These are phyloP conservation scores for Amphimallon solstitiale DNA, from an alignment of 2,888 invertebrate genomes.

Conservation along the genomic window DNA sequence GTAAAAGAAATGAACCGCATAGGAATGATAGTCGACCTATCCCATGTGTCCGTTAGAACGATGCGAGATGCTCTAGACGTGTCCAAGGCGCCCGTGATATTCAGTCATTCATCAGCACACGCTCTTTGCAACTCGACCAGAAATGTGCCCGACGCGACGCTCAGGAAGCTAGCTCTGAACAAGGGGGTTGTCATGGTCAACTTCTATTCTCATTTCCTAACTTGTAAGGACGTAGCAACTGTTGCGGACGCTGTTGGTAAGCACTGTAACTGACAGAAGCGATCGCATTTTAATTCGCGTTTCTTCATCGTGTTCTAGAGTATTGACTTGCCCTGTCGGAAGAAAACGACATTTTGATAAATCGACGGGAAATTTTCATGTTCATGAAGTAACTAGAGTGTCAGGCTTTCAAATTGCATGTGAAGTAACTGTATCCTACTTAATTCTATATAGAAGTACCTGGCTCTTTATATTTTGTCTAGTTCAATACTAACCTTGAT, in stretches of 20 bases:
- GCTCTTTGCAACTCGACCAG: constrained; percentile 83
- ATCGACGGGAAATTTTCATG: not conserved
- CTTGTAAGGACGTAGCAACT: constrained; percentile 78
- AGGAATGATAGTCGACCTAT: constrained; percentile 88
- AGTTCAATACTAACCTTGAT: too few species aligned
- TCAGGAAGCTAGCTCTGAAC: constrained; percentile 78
- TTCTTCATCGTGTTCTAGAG: not conserved
- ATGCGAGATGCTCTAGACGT: constrained; percentile 83
- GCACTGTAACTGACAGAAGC: constrained; percentile 46
- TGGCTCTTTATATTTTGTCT: too few species aligned
- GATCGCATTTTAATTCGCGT: not conserved
- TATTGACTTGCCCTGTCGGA: too few species aligned
- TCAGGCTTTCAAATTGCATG: too few species aligned
- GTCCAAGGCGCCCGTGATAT: constrained; percentile 84
- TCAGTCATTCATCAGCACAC: constrained; percentile 86
- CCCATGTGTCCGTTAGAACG: constrained; percentile 82
- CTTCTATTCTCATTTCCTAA: constrained; percentile 83
- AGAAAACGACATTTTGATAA: not conserved
- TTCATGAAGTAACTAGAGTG: too few species aligned
- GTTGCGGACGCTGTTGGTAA: constrained; percentile 84
- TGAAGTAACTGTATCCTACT: too few species aligned
- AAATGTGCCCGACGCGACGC: constrained; percentile 82
- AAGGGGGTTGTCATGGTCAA: constrained; percentile 89
- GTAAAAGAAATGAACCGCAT: constrained; percentile 89
- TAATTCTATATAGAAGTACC: too few species aligned